These are phyloP conservation scores for Phortica okadai DNA, from an alignment of 2,888 invertebrate species.

Conservation along the genomic window DNA sequence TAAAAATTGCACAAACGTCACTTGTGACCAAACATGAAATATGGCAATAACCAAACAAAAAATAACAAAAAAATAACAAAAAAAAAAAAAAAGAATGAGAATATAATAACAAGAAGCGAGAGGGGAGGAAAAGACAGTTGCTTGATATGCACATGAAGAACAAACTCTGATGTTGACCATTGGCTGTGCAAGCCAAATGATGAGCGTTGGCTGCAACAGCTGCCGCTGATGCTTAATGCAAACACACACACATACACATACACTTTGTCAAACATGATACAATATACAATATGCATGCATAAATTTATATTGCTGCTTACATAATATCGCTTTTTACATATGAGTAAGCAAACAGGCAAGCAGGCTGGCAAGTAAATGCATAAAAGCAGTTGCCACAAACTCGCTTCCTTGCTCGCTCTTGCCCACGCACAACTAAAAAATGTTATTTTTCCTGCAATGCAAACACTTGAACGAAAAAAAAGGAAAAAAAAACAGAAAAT, in stretches of 20 bases:
- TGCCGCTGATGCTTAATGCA: constrained; percentile 8
- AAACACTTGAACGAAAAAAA: not conserved
- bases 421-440: not conserved
- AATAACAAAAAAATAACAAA: not conserved
- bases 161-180: not conserved
- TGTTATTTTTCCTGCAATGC: not conserved
- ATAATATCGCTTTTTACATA: not conserved
- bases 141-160: not conserved
- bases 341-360: not conserved
- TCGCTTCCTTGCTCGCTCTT: not conserved
- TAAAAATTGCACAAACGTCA: not conserved
- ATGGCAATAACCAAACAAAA: not conserved
- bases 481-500: not conserved
- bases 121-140: not conserved
- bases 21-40: not conserved
- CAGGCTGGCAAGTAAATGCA: not conserved
- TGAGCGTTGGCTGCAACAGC: not conserved
- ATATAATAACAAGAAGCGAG: not conserved
- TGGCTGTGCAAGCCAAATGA: not conserved
- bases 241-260: not conserved
- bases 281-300: not conserved
- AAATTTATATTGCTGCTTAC: not conserved
- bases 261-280: not conserved
- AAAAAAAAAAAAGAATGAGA: not conserved
- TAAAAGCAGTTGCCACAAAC: not conserved